Base-by-base conservation (phyloP, 2,888 invertebrate genomes). In the Oxyscelio sp. region DNA sequence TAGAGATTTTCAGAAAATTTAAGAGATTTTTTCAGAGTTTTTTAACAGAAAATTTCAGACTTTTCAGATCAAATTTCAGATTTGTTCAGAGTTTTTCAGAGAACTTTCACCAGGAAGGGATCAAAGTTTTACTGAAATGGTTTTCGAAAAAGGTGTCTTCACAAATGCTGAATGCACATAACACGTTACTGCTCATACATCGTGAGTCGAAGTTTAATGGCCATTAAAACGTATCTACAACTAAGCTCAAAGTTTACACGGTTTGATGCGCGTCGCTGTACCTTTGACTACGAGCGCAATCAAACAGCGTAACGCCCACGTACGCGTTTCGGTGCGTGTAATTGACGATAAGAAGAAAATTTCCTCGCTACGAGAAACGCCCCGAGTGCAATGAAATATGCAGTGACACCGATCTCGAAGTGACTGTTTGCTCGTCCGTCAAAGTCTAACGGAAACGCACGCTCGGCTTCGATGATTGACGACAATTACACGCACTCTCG, bases 371-470 rank as follows among this genome's bases (percentile, higher is more conserved):
- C 11, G 31, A 19, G 59, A 22, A 40, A 59, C 52, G 17, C n/a
- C 0, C 13, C 27, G 45, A 48, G 13, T 13, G 58, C 31, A 38
- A 52, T 3, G 50, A 19, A 58, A 19, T n/a, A 65, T 8, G 50
- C 43, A 58, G 21, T 43, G 63, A 38, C 63, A 15, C 40, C 66
- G 79, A 74, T 78, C 61, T 17, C 77, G 65, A 73, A 61, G 61
- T 52, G 54, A 61, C 21, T 63, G 54, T 71, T 77, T 59, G 61
- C 73, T 78, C 73, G 85, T 70, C 65, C 87, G 80, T 77, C 85
- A 77, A 83, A 73, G 88, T 88, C 78, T 83, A 86, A 88, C 88
- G 85, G 88, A 87, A 82, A 88, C 88, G 90, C 89, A 88, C 87
- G 86, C 83, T 77, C 86, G 87, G 40, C 61, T 71, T 34, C 45